A percentile compares a stretch with the other conserved stretches of the same genome.
Evolutionary conservation across 2,888 invertebrate species (phyloP).

Genomic region (Corythucha ciliata): DNA sequence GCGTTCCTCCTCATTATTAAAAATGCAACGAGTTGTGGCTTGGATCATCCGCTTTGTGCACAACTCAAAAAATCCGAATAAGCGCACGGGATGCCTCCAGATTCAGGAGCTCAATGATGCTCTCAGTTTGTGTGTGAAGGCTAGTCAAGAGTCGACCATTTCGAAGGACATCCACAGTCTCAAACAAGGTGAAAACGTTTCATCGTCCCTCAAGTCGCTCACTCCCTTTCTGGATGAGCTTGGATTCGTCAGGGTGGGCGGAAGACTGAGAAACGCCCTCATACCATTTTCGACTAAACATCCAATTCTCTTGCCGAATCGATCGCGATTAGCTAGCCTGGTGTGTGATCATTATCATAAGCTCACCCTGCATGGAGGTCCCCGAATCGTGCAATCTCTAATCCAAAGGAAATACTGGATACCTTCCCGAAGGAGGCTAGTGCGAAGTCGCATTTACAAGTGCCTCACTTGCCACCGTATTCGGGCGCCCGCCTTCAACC

Average conservation of each 20-base stretch:
- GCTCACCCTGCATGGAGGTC: constrained; percentile 16
- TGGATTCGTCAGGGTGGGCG: constrained; percentile 23
- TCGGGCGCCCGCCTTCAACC: background rate
- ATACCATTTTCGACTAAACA: constrained; percentile 20
- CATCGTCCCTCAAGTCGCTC: too few species aligned
- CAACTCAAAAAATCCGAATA: too few species aligned
- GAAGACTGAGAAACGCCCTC: constrained; percentile 15
- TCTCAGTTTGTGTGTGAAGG: too few species aligned
- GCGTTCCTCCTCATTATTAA: too few species aligned
- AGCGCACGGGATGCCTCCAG: too few species aligned
- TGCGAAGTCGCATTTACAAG: constrained; percentile 5
- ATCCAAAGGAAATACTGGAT: constrained; percentile 24
- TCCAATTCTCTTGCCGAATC: constrained; percentile 25
- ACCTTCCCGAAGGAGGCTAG: constrained; percentile 7
- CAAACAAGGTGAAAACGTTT: too few species aligned
- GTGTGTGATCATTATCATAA: constrained; percentile 19
- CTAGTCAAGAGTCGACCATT: too few species aligned
- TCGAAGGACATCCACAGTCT: too few species aligned
- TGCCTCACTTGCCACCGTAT: constrained; percentile 21
- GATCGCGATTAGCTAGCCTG: constrained; percentile 16
- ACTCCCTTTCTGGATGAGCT: too few species aligned
- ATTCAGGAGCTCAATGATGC: too few species aligned
- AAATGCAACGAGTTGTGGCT: too few species aligned
- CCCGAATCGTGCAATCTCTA: constrained; percentile 16
- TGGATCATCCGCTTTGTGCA: too few species aligned